These are phyloP conservation scores for Chrosomus eos DNA, from an alignment of 2,797 vertebrate species.

Conservation along the genomic window DNA sequence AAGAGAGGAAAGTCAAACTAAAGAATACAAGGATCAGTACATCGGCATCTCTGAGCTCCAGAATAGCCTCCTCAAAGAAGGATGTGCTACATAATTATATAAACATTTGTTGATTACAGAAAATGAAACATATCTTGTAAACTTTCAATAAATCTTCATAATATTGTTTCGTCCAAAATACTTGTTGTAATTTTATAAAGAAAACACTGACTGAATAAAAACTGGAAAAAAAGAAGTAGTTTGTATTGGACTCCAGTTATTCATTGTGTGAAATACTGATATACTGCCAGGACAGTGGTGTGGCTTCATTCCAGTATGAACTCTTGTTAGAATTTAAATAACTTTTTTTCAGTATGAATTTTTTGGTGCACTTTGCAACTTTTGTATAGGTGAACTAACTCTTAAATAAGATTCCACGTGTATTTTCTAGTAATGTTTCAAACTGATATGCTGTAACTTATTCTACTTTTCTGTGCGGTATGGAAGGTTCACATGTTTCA, in stretches of 20 bases:
- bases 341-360: too few relatives aligned
- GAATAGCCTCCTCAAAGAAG: background rate
- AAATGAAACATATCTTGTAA: background rate
- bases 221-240: background rate
- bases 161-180: background rate
- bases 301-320: too few relatives aligned
- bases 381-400: too few relatives aligned
- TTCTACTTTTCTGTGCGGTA: too few relatives aligned
- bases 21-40: background rate
- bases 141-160: background rate
- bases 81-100: conserved; percentile 24
- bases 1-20: background rate
- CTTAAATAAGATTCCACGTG: too few relatives aligned
- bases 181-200: background rate
- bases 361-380: too few relatives aligned
- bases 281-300: too few relatives aligned
- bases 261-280: background rate
- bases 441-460: too few relatives aligned
- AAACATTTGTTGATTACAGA: background rate
- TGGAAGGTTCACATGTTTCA: too few relatives aligned
- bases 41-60: background rate
- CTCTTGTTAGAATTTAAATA: too few relatives aligned
- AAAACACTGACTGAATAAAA: background rate
- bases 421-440: too few relatives aligned
- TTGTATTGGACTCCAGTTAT: background rate